These are phyloP conservation scores for Pelusios castaneus DNA, from an alignment of 2,113 vertebrate species.

Conservation along the genomic window DNA sequence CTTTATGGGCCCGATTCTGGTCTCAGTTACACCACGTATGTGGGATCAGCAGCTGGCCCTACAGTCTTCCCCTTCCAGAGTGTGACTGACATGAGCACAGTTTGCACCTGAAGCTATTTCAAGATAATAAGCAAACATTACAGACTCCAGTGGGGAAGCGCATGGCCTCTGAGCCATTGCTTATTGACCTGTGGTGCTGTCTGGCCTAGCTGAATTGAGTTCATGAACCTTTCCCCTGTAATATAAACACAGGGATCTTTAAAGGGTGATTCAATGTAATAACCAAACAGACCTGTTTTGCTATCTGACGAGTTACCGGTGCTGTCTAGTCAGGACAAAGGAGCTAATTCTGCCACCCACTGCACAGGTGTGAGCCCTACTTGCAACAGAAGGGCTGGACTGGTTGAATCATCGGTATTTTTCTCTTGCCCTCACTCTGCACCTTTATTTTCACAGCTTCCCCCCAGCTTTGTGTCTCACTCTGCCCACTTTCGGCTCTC, in stretches of 20 bases:
- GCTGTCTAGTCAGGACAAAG: background rate
- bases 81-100: background rate
- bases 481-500: background rate
- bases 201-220: background rate
- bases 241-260: background rate
- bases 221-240: background rate
- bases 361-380: background rate
- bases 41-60: background rate
- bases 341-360: background rate
- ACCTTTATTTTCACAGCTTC: background rate
- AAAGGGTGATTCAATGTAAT: background rate
- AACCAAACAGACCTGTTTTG: background rate
- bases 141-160: background rate
- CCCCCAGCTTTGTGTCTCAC: background rate
- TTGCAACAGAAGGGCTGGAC: background rate
- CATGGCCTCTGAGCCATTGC: background rate
- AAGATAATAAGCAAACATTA: background rate
- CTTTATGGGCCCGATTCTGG: background rate
- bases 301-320: background rate
- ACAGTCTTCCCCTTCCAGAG: background rate
- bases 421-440: background rate
- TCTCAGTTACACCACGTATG: background rate
- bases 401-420: background rate
- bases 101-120: background rate
- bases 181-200: too few species aligned